Evolutionary conservation across 2,797 vertebrate species (phyloP).

Genomic region (Hydrophis major): DNA sequence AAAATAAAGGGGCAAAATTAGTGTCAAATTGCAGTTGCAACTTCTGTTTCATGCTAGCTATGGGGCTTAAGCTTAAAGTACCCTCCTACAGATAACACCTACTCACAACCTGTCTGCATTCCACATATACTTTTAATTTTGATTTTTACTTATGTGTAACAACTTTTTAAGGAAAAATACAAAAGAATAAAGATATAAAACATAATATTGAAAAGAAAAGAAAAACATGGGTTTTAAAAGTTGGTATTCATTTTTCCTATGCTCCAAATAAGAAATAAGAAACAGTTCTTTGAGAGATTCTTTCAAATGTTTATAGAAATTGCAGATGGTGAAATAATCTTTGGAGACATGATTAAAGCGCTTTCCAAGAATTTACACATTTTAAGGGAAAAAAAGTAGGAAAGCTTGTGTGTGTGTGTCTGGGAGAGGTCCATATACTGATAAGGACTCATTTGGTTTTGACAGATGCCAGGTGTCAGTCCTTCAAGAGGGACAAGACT

Average conservation of each 20-base stretch:
- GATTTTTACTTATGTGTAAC: not conserved
- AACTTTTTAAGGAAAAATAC: not conserved
- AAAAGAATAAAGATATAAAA: not conserved
- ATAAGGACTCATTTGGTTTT: not conserved
- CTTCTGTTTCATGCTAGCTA: not conserved
- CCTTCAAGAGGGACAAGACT: not conserved
- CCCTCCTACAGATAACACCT: constrained; percentile 1
- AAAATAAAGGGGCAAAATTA: not conserved
- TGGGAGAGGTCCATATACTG: too few species aligned
- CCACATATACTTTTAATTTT: not conserved
- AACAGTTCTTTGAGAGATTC: not conserved
- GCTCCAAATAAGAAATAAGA: not conserved
- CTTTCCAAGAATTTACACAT: not conserved
- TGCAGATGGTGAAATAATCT: not conserved
- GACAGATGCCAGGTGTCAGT: not conserved
- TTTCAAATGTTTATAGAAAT: not conserved
- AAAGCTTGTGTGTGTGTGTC: not conserved
- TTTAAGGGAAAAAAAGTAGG: not conserved
- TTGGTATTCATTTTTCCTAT: not conserved
- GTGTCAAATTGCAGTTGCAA: not conserved
- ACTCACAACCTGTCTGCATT: constrained; percentile 20
- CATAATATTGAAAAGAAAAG: not conserved
- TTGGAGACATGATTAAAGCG: not conserved
- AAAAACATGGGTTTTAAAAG: not conserved
- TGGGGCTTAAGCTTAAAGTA: not conserved